Evolutionary conservation across 2,113 vertebrate species (phyloP), one percentile per base, ranked within the genome.

Genomic region (Leiothrix lutea): DNA sequence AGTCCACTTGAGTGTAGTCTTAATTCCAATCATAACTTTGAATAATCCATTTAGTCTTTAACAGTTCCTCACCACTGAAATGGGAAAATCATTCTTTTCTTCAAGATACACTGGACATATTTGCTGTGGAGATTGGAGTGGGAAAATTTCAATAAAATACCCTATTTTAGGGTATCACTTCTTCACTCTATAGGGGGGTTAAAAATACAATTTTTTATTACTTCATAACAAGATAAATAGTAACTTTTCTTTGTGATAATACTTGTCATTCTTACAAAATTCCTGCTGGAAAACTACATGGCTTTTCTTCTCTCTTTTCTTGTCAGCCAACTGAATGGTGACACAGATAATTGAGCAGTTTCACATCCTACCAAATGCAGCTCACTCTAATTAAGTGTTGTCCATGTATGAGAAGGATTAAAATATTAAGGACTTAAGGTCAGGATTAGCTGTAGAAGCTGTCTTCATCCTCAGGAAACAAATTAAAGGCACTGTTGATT

Each of bases 361-460:
- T 79, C 65, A 54, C 81, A 58, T 61, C 50, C 57, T 79, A 65
- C 40, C 70, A 92, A 81, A 79, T 47, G 48, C 62, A 94, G 25
- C 28, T 91, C 85, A 65, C n/a, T 61, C 78, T 91, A 87, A 94
- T 94, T 73, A 89, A 94, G 42, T 64, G 54, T 87, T 95, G 69
- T 80, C 73, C 62, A 15, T 82, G 26, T 57, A 90, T 72, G 66
- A 90, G 80, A 89, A 81, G 24, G 91, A 87, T 94, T 94, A 94
- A 38, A 95, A 92, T 92, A 91, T 50, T 92, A 86, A 75, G 40
- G 40, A 75, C 14, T 92, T 91, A 65, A 71, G 70, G 73, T 69
- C 73, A 89, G 72, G 86, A 81, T 95, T 89, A 95, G 51, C 53
- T 86, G 13, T 36, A 88, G 86, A 90, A 92, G 61, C 75, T 88